Percentiles rank a stretch among this genome's conserved stretches.
These are phyloP conservation scores for Lampropteryx suffumata DNA, from an alignment of 2,888 invertebrate species.

Conservation along the genomic window DNA sequence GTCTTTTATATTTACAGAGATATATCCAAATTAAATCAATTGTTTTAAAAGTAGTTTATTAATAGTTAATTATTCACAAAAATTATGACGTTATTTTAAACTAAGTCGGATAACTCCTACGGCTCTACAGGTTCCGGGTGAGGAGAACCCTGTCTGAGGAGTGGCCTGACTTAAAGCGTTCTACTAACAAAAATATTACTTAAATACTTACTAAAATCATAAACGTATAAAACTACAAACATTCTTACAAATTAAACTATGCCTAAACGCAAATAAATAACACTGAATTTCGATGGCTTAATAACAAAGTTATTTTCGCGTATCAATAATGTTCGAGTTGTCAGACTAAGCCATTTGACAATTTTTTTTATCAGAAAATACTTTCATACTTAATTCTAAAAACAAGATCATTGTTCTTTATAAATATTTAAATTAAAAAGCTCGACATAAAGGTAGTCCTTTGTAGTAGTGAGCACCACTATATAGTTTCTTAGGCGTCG, in stretches of 20 bases:
- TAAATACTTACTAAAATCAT: constrained; percentile 6
- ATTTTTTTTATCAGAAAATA: constrained; percentile 2
- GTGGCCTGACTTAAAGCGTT: too few relatives aligned
- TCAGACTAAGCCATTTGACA: constrained; percentile 12
- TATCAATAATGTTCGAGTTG: too few relatives aligned
- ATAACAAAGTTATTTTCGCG: constrained; percentile 5
- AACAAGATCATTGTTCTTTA: too few relatives aligned
- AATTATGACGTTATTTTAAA: neutral
- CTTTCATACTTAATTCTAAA: neutral
- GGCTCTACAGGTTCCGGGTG: neutral
- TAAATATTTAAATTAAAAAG: constrained; percentile 72
- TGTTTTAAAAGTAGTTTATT: neutral
- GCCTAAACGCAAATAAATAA: constrained; percentile 19
- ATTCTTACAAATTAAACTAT: constrained; percentile 12
- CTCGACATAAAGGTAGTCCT: constrained; percentile 85
- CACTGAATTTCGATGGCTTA: constrained; percentile 16
- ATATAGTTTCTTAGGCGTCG: constrained; percentile 86
- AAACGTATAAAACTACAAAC: constrained; percentile 9
- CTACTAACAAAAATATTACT: neutral
- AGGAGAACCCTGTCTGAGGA: too few relatives aligned
- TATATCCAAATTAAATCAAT: neutral
- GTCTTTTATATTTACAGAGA: too few relatives aligned
- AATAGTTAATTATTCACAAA: constrained; percentile 2
- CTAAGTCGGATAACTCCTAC: neutral
- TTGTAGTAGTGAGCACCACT: constrained; percentile 88